Conservation (phyloP, 2,113 vertebrate species). For the Panurus biarmicus region DNA sequence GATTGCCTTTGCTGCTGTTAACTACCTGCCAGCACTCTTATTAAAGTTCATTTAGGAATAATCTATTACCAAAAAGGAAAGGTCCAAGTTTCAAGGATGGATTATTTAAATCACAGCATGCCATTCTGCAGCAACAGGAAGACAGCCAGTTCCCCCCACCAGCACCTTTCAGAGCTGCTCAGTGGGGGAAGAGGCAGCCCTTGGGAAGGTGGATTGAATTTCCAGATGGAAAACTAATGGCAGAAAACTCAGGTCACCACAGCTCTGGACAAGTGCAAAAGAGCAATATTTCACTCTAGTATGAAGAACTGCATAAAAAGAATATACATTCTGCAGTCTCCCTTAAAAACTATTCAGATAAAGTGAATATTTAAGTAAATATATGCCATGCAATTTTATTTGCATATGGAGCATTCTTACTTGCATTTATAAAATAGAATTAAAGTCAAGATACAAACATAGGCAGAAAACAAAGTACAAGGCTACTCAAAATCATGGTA, state of each 20-base stretch:
- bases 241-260: conserved; percentile 1
- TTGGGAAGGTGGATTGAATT: conserved; percentile 27
- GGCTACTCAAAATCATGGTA: neutral
- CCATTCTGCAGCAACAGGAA: neutral
- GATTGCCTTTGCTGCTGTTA: conserved; percentile 1
- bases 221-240: conserved; percentile 50
- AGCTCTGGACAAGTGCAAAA: conserved; percentile 5
- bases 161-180: conserved; percentile 25
- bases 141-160: neutral
- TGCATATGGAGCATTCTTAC: neutral
- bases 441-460: neutral
- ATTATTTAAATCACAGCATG: conserved; percentile 38
- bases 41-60: conserved; percentile 28
- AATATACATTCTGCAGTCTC: neutral
- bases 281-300: neutral
- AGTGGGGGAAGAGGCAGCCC: conserved; percentile 9
- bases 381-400: neutral
- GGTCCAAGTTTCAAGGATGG: neutral
- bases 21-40: conserved; percentile 10
- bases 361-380: neutral
- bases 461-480: neutral
- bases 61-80: conserved; percentile 28
- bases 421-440: neutral
- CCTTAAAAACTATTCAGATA: neutral
- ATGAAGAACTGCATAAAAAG: neutral